Base-by-base conservation (phyloP, 2,113 vertebrate genomes). In the Sterna hirundo region DNA sequence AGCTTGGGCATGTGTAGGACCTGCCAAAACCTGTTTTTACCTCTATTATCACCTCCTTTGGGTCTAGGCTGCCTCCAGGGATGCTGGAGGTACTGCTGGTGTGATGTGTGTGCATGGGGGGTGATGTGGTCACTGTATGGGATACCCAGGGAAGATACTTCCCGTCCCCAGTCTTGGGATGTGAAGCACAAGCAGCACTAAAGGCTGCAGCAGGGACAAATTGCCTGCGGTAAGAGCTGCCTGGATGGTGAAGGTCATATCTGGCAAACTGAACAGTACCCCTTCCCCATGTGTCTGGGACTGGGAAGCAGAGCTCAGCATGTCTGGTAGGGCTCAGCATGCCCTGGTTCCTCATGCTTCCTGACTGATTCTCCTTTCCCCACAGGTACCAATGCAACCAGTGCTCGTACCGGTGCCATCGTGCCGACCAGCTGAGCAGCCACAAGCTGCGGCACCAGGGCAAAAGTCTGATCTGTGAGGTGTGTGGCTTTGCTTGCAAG, bases 391-490 rank as follows among this genome's bases (percentile, higher is more conserved):
- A 98, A 2, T 99, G 99, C 97, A 99, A 99, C 96, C 98, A 99
- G 97, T 99, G 99, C 68, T 97, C 99, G 0, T 99, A 99, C 78
- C 99, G 99, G 42, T 99, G 99, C 89, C 99, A 99, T 94, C 99
- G 99, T 25, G 98, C 99, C 3, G 99, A 99, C 96, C 99, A 99
- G 94, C 98, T 99, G 29, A 99, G 99, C 90, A 99, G 99, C 97
- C 99, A 99, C 97, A 99, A 99, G 93, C 98, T 99, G 74, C 98
- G 99, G 51, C 99, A 99, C 97, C 99, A 99, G 94, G 98, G 98
- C 70, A 99, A 99, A 94, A 98, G 98, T 0, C 98, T 99, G 79
- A 99, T 99, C 97, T 99, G 99, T 1, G 99, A 99, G 95, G 98
- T 99, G 92, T 99, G 99, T 1, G 99, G 99, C 47, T 99, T 99